Evolutionary conservation across 2,797 vertebrate species (phyloP).

Genomic region (Borostomias antarcticus): DNA sequence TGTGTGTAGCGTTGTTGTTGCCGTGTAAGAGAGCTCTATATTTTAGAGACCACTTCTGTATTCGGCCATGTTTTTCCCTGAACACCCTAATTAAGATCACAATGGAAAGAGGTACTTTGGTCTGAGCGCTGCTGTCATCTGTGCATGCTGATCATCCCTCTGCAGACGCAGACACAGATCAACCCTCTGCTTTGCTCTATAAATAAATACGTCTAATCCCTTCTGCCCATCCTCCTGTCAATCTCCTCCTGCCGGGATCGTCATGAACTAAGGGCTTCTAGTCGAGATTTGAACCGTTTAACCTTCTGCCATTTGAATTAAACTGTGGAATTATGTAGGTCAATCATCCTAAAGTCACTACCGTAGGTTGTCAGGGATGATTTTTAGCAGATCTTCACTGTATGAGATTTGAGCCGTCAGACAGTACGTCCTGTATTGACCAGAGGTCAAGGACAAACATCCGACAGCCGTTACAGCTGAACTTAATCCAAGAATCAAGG

Average conservation of each 20-base stretch:
- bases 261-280: too few species aligned
- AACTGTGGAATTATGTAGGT: too few species aligned
- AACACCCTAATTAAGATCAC: constrained; percentile 59
- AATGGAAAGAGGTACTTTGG: constrained; percentile 54
- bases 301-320: too few species aligned
- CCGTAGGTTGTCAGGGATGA: too few species aligned
- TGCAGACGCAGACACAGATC: not conserved
- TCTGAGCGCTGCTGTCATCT: constrained; percentile 26
- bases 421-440: too few species aligned
- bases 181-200: constrained; percentile 3
- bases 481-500: constrained; percentile 61
- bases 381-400: too few species aligned
- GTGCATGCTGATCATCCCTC: not conserved
- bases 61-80: constrained; percentile 42
- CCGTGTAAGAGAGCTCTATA: constrained; percentile 23
- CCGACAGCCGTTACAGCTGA: constrained; percentile 50
- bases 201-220: constrained; percentile 24
- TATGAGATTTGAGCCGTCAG: too few species aligned
- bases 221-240: constrained; percentile 29
- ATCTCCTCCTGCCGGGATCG: too few species aligned
- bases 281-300: too few species aligned
- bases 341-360: too few species aligned
- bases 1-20: not conserved
- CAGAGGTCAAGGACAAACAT: constrained; percentile 39
- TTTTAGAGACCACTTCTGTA: constrained; percentile 45